phyloP scores from a whole-genome alignment of 1,140 invertebrate species.

The Euglossa dilemma region DNA sequence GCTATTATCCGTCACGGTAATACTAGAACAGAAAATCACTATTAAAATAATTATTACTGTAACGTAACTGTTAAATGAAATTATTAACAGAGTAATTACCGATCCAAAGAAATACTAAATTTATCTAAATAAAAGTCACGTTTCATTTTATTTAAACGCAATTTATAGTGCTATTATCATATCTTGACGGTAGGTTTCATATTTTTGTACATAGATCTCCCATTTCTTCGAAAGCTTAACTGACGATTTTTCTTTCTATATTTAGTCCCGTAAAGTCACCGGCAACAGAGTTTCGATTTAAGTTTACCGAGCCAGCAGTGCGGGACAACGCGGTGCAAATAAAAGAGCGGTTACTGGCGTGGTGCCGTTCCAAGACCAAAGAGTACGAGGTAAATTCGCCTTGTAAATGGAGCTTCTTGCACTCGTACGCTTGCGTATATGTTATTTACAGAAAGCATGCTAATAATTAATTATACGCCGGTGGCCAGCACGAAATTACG shows the following conservation, averaged over 20 bases:
- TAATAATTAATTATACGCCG: conserved; percentile 23
- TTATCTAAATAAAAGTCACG: too few species aligned
- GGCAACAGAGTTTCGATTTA: conserved; percentile 86
- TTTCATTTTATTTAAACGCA: neutral
- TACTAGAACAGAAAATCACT: neutral
- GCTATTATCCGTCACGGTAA: neutral
- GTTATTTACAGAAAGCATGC: conserved; percentile 39
- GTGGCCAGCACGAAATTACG: neutral
- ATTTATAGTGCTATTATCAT: too few species aligned
- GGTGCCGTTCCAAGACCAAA: conserved; percentile 97
- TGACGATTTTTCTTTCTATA: conserved; percentile 36
- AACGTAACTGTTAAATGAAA: too few species aligned
- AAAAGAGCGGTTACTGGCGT: conserved; percentile 97
- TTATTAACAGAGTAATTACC: too few species aligned
- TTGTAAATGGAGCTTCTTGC: conserved; percentile 16
- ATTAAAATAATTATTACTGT: too few species aligned
- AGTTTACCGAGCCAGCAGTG: conserved; percentile 93
- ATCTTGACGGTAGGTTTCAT: neutral
- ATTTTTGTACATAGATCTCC: neutral
- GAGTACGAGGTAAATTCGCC: conserved; percentile 92
- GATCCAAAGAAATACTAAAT: too few species aligned
- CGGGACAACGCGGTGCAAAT: conserved; percentile 94
- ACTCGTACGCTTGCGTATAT: neutral
- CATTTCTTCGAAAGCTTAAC: conserved; percentile 52
- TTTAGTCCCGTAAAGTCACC: conserved; percentile 78